Evolutionary conservation across 2,797 vertebrate genomes (phyloP).

Genomic region (Orestias chungarensis): DNA sequence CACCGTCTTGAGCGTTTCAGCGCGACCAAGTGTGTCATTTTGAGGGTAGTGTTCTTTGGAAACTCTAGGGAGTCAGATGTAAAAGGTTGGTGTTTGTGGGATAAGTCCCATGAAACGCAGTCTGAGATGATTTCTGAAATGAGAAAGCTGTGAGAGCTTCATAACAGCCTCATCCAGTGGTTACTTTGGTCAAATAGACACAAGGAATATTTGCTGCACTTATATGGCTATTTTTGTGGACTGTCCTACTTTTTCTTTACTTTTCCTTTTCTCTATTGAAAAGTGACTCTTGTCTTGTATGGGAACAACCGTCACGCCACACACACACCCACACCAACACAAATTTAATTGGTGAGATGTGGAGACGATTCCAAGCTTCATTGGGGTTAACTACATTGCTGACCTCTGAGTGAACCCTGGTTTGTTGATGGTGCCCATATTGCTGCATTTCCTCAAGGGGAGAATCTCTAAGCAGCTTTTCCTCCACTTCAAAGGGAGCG

Average conservation of each 20-base stretch:
- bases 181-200: conserved; percentile 33
- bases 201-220: conserved; percentile 50
- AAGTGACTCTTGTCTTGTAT: conserved; percentile 31
- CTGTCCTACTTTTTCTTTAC: conserved; percentile 61
- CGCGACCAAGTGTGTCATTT: conserved; percentile 16
- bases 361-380: conserved; percentile 51
- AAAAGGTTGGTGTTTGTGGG: conserved; percentile 26
- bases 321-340: conserved; percentile 33
- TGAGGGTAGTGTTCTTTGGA: conserved; percentile 24
- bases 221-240: conserved; percentile 66
- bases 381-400: conserved; percentile 67
- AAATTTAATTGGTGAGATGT: conserved; percentile 35
- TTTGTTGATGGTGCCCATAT: conserved; percentile 75
- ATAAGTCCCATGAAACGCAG: conserved; percentile 15
- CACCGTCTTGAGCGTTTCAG: conserved; percentile 23
- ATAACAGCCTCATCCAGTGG: conserved; percentile 16
- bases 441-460: conserved; percentile 77
- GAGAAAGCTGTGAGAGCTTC: conserved; percentile 28
- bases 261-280: conserved; percentile 26
- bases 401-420: conserved; percentile 78
- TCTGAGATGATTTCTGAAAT: conserved; percentile 55
- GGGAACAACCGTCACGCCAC: conserved; percentile 26
- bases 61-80: conserved; percentile 28
- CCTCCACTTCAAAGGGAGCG: conserved; percentile 81
- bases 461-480: conserved; percentile 78